Conservation (phyloP, 2,888 invertebrate species). For the Emesis furor region DNA sequence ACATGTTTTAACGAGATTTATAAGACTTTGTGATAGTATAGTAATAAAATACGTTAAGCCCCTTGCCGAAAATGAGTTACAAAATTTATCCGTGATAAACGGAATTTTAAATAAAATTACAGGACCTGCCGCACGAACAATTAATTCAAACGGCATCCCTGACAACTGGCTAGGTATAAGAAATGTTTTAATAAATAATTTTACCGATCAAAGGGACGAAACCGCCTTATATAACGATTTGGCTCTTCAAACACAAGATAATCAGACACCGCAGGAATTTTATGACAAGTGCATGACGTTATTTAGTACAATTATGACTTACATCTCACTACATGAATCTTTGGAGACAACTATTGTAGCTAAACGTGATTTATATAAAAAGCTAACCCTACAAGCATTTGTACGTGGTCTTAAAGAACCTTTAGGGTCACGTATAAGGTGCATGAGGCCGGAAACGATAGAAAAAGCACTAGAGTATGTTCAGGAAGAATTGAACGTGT, state of each 20-base stretch:
- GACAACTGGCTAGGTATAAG: background rate
- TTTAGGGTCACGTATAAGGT: slow-evolving; percentile 48
- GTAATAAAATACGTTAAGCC: background rate
- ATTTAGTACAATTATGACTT: slow-evolving; percentile 45
- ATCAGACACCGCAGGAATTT: slow-evolving; percentile 34
- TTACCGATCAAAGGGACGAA: slow-evolving; percentile 1
- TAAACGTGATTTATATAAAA: slow-evolving; percentile 37
- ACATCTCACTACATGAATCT: slow-evolving; percentile 7
- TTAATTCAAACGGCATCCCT: background rate
- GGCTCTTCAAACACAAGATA: slow-evolving; percentile 31
- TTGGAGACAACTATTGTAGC: slow-evolving; percentile 29
- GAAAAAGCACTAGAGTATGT: slow-evolving; percentile 31
- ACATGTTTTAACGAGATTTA: slow-evolving; percentile 52
- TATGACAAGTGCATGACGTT: slow-evolving; percentile 29
- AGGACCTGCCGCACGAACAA: slow-evolving; percentile 46
- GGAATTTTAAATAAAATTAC: slow-evolving; percentile 51
- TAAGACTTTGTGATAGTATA: slow-evolving; percentile 50
- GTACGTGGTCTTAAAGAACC: slow-evolving; percentile 53
- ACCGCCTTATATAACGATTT: background rate
- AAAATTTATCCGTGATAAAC: slow-evolving; percentile 25
- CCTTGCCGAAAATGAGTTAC: background rate
- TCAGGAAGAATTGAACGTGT: slow-evolving; percentile 29
- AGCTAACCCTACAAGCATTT: slow-evolving; percentile 43
- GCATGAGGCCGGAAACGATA: background rate
- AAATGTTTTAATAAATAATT: background rate